These are phyloP conservation scores for Aspidapion aeneum DNA, from an alignment of 2,888 invertebrate genomes.

Conservation along the genomic window DNA sequence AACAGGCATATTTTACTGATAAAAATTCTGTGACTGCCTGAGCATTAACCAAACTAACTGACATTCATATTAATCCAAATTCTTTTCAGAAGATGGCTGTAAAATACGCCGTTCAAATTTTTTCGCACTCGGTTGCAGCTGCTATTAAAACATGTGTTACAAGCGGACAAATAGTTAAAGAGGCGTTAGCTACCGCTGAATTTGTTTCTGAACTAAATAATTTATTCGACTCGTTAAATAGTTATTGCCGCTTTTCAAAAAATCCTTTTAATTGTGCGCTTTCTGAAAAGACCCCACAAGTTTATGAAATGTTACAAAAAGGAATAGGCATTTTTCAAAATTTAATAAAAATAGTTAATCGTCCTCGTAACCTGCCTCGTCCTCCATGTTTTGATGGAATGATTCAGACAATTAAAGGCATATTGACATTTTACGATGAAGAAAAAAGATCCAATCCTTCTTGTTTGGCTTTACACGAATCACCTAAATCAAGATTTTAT, in stretches of 20 bases:
- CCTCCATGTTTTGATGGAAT: not conserved
- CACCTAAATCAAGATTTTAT: too few species aligned
- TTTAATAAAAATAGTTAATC: not conserved
- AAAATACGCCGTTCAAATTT: conserved; percentile 6
- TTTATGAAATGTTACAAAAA: not conserved
- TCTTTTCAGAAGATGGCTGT: conserved; percentile 1
- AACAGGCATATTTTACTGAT: conserved; percentile 6
- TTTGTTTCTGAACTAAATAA: not conserved
- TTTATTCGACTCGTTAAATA: too few species aligned
- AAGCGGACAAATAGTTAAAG: not conserved
- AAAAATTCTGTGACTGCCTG: not conserved
- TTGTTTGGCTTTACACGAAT: not conserved
- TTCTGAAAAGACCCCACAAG: not conserved
- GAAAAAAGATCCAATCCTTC: not conserved
- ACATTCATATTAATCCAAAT: conserved; percentile 3
- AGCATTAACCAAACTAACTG: not conserved
- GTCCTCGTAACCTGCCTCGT: not conserved
- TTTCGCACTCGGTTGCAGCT: conserved; percentile 4
- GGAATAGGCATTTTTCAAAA: not conserved
- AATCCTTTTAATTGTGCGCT: not conserved
- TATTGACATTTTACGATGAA: not conserved
- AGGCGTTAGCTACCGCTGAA: too few species aligned
- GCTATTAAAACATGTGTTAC: not conserved
- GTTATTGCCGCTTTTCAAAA: too few species aligned
- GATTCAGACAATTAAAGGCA: not conserved